Evolutionary conservation across 2,113 vertebrate genomes (phyloP).

Genomic region (Aspidoscelis tigris): DNA sequence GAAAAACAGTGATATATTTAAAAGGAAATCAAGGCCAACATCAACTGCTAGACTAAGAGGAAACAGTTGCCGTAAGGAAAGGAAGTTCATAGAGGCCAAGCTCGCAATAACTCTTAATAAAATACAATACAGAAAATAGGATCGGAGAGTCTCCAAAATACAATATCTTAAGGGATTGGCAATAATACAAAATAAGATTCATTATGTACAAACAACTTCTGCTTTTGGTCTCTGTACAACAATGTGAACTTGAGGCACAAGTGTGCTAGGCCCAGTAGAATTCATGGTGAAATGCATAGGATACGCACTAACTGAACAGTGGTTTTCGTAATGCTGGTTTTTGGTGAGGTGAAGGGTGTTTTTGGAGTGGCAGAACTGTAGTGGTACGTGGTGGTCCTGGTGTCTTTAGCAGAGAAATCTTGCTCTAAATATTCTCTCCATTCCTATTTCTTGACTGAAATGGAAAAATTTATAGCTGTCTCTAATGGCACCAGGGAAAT

Average conservation of each 20-base stretch:
- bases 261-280: conserved; percentile 29
- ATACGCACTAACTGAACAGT: conserved; percentile 61
- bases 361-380: conserved; percentile 14
- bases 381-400: conserved; percentile 55
- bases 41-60: conserved; percentile 62
- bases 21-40: conserved; percentile 55
- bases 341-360: conserved; percentile 2
- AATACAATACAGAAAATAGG: conserved; percentile 82
- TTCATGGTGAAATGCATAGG: conserved; percentile 1
- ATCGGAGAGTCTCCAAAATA: conserved; percentile 80
- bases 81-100: conserved; percentile 72
- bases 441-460: conserved; percentile 24
- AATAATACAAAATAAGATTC: conserved; percentile 87
- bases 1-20: conserved; percentile 60
- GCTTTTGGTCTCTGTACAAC: conserved; percentile 84
- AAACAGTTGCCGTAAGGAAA: conserved; percentile 56
- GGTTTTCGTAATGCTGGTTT: conserved; percentile 57
- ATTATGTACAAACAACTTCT: conserved; percentile 87
- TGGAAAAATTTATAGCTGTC: conserved; percentile 34
- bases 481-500: conserved; percentile 31
- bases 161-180: conserved; percentile 81
- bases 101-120: conserved; percentile 82
- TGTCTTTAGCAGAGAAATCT: conserved; percentile 25
- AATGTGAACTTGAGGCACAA: conserved; percentile 59
- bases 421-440: conserved; percentile 40